Conservation (phyloP, 2,113 vertebrate species). For the Suncus etruscus region DNA sequence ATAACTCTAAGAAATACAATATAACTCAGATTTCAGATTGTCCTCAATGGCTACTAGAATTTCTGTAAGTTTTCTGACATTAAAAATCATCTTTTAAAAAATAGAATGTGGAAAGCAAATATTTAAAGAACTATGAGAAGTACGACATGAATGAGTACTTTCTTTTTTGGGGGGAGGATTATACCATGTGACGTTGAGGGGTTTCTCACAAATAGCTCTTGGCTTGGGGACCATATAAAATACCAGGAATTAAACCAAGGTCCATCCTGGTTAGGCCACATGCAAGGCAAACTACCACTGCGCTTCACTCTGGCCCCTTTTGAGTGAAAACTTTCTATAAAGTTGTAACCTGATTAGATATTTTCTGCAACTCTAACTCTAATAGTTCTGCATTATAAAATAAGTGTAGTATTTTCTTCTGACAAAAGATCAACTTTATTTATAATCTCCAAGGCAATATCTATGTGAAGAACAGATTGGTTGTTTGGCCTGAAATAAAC, state of each 20-base stretch:
- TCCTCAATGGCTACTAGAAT: neutral
- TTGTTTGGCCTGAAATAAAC: neutral
- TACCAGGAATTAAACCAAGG: no score
- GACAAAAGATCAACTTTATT: neutral
- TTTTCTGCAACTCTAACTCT: slow-evolving; percentile 11
- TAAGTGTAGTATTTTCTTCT: neutral
- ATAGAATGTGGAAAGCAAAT: no score
- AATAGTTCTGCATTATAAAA: neutral
- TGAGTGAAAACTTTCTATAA: neutral
- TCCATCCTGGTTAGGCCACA: no score
- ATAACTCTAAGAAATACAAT: neutral
- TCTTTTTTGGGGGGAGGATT: no score
- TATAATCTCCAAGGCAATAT: neutral
- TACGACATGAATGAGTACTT: no score
- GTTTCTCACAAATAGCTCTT: no score
- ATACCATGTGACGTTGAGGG: no score
- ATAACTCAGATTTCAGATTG: neutral
- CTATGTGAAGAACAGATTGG: neutral
- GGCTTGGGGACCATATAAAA: no score
- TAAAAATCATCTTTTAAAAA: neutral
- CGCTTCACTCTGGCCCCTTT: no score
- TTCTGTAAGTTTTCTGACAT: neutral
- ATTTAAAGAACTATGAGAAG: no score
- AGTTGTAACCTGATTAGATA: neutral
- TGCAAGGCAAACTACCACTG: no score